Percentiles rank a stretch among this genome's conserved stretches.
phyloP scores from a whole-genome alignment of 1,140 invertebrate species.

The Piezodorus guildinii region DNA sequence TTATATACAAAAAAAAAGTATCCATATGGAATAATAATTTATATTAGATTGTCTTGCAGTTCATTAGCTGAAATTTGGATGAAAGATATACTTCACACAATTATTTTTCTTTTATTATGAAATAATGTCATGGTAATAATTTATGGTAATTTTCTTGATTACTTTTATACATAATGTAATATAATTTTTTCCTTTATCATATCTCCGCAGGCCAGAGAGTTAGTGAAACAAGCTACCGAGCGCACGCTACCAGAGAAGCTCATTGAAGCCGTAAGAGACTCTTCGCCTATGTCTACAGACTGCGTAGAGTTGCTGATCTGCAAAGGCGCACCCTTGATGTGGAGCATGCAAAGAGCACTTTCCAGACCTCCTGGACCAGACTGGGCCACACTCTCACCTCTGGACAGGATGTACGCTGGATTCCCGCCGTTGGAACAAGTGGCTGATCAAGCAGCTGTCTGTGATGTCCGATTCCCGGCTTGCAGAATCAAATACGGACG shows the following conservation, averaged over 20 bases:
- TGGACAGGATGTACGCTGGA: slow-evolving; percentile 40
- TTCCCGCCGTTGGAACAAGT: slow-evolving; percentile 52
- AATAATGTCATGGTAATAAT: no score
- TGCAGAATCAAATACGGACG: slow-evolving; percentile 30
- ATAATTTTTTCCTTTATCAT: no score
- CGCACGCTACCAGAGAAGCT: slow-evolving; percentile 45
- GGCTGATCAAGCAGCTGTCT: slow-evolving; percentile 45
- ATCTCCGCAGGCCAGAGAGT: slow-evolving; percentile 16
- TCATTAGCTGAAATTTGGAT: no score
- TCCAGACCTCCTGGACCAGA: slow-evolving; percentile 26
- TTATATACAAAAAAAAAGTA: no score
- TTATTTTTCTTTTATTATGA: no score
- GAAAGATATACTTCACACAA: no score
- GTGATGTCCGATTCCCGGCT: slow-evolving; percentile 48
- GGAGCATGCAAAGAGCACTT: slow-evolving; percentile 50
- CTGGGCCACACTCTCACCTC: slow-evolving; percentile 34
- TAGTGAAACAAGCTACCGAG: slow-evolving; percentile 17
- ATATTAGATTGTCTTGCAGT: no score
- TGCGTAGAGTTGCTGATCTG: slow-evolving; percentile 64
- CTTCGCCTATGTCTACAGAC: slow-evolving; percentile 43
- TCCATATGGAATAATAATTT: no score
- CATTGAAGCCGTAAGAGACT: slow-evolving; percentile 43
- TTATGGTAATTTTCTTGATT: no score
- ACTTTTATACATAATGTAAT: no score
- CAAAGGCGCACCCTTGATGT: slow-evolving; percentile 60